Base-by-base conservation (phyloP, 2,113 vertebrate genomes). In the Gnathonemus echidnorhynchus region DNA sequence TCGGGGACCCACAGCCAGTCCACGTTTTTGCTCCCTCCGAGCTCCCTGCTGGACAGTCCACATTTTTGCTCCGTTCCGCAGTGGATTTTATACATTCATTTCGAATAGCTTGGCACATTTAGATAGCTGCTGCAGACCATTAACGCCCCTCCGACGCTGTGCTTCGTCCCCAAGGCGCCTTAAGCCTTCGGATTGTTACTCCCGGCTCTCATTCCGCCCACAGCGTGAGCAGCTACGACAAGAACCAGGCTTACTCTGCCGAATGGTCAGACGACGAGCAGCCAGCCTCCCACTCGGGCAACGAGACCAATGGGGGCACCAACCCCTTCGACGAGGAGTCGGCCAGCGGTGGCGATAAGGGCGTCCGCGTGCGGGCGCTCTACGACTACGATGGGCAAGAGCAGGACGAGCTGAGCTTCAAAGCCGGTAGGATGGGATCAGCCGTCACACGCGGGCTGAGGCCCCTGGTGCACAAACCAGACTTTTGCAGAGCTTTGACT, bases 321-420 rank as follows among this genome's bases (percentile, higher is more conserved):
- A 98, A 98, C 93, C 97, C 97, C 87, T 98, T 99, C 7, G 97
- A 98, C 0, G 98, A 99, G n/a, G 98, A 98, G 0, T 48, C 5
- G 31, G 92, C 31, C 66, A 49, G 86, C 24, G 46, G 86, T 2
- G 31, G 93, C 0, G 91, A 4, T 0, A 95, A 96, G 93, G 97
- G 97, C 0, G 97, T 97, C 89, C 95, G 98, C 3, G 98, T 99
- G 90, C 96, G 96, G 84, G 98, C 98, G 0, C 96, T 99, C 62
- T 99, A 99, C 0, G 97, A 99, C 95, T 99, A 99, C 0, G 97
- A 97, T 0, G 98, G 98, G 84, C 98, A 99, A 91, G 98, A 99
- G 92, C 98, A 98, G 94, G 98, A 99, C 1, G 98, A 99, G 91
- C 97, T 99, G 92, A 99, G 95, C 95, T 99, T 99, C 95, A 97